Evolutionary conservation across 2,113 vertebrate species (phyloP), one percentile per base, ranked within the genome.

Genomic region (Bothrops jararaca): DNA sequence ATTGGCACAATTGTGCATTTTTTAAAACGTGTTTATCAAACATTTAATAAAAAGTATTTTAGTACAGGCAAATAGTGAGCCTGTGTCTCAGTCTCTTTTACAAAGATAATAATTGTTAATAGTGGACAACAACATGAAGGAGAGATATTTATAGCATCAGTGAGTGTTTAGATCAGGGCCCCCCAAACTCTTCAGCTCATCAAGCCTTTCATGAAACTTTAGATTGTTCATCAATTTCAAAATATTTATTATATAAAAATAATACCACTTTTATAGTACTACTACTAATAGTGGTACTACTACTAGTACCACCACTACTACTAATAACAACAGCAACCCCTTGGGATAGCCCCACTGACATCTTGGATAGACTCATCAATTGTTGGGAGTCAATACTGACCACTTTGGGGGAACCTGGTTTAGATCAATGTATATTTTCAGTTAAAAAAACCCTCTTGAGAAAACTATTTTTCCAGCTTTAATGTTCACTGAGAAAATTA

Each of bases 41-140:
- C 0, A 5, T 1, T 6, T 39, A 93, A 0, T 0, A 23, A 57
- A 57, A 57, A 23, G 20, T 57, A 57, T 57, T 57, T 57, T 57
- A 57, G 20, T 57, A 22, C 18, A 22, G 56, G 20, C 56, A 57
- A 18, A 8, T 20, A 9, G 23, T 54, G 11, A 42, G 42, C 8
- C 50, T 85, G 52, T 34, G 26, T 85, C 85, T 85, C 11, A 56
- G 52, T 0, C 23, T 69, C 23, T 64, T 45, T 88, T 26, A 56
- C 26, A 24, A 15, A 34, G 4, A 26, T 53, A 18, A 53, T 80
- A 18, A 23, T 22, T 53, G 48, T 15, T 56, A 24, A 50, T 57
- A 22, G 20, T 57, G 56, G 56, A 57, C 56, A 57, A 57, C 20
- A 57, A 69, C 3, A 22, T 0, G 8, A 13, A 42, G 50, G 64